phyloP scores from a whole-genome alignment of 2,113 vertebrate genomes.

The Scomber japonicus region DNA sequence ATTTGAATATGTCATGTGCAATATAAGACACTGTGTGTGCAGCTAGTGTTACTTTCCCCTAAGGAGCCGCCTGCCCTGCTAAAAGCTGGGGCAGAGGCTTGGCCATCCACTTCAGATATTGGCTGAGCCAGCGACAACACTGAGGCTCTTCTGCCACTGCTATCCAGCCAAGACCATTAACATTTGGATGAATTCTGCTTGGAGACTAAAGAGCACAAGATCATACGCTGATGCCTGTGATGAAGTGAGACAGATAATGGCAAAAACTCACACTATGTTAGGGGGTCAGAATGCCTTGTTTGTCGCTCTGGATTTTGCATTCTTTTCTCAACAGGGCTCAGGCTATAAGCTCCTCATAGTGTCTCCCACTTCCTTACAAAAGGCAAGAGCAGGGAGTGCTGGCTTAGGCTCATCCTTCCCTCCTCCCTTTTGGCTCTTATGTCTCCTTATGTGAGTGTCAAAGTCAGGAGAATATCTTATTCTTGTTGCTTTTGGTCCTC shows the following conservation, averaged over 20 bases:
- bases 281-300: constrained; percentile 58
- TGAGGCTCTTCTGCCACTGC: constrained; percentile 10
- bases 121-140: constrained; percentile 54
- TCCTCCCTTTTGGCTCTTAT: constrained; percentile 21
- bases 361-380: constrained; percentile 39
- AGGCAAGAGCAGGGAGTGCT: constrained; percentile 52
- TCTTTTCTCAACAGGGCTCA: constrained; percentile 53
- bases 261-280: constrained; percentile 55
- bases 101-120: constrained; percentile 53
- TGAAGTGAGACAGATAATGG: constrained; percentile 72
- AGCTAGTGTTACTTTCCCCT: constrained; percentile 22
- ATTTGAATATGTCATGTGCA: constrained; percentile 55
- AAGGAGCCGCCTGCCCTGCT: constrained; percentile 26
- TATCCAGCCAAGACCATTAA: constrained; percentile 59
- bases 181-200: constrained; percentile 58
- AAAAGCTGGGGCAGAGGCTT: constrained; percentile 50
- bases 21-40: constrained; percentile 31
- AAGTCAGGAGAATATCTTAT: constrained; percentile 53
- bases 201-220: constrained; percentile 35
- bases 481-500: constrained; percentile 60
- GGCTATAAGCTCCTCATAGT: constrained; percentile 43
- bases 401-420: constrained; percentile 23
- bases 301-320: constrained; percentile 68
- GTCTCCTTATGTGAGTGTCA: constrained; percentile 71
- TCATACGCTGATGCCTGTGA: constrained; percentile 56